Evolutionary conservation across 2,797 vertebrate species (phyloP), one percentile per base, ranked within the genome.

Genomic region (Enteromius anoplus): DNA sequence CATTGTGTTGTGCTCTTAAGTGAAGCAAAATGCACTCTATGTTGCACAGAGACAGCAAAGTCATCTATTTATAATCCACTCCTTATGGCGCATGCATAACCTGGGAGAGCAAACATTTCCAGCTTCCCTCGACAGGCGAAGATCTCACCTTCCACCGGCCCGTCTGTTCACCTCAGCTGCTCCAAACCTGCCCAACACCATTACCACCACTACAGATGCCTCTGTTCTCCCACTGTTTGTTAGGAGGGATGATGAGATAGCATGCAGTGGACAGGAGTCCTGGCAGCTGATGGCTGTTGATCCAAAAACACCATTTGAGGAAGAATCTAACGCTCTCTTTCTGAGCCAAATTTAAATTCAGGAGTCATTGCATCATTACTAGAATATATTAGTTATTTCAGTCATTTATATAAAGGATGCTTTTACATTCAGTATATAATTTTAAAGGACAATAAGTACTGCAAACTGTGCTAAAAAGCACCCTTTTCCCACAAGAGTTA

Each of bases 31-130:
- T 89, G 84, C 85, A 89, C 88, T 89, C 85, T 90, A 87, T 80
- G 89, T 89, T 90, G 87, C 84, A 89, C 81, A 81, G 86, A 82
- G 87, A 89, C 88, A 88, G 90, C 85, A 87, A 91, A 92, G 90
- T 87, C 90, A 77, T 90, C 91, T 93, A 92, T 93, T 93, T 93
- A 92, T 92, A 91, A 83, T 51, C 75, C 72, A n/a, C 62, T 70
- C 86, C 80, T 84, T 75, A 84, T 82, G 66, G 75, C 55, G 71
- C 45, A n/a, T 81, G 84, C 65, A 53, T 29, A 58, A 83, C 71
- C 73, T 69, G 62, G 81, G 78, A 81, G 69, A 76, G 55, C 19
- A 47, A 76, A 84, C 40, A 60, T 68, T 75, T 72, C 21, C 58
- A 60, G 37, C 19, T 23, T 32, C 42, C 76, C 12, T 17, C 5